Percentiles rank a stretch among this genome's conserved stretches.
Evolutionary conservation across 1,140 invertebrate species (phyloP).

Genomic region (Bemisia tabaci): DNA sequence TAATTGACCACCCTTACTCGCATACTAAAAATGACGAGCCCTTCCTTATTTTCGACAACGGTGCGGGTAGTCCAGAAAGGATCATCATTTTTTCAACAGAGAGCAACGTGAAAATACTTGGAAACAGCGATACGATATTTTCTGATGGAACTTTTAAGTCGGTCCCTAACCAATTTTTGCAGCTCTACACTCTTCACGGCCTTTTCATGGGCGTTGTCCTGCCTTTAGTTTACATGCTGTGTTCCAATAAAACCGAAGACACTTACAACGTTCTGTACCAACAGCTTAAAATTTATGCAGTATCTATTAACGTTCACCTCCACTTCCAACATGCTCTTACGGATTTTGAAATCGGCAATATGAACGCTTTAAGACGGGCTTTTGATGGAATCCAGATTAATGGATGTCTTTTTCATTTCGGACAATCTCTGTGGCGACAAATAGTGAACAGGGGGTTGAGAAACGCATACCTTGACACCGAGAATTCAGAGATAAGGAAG

Average conservation of each 20-base stretch:
- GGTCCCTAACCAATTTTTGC: not conserved
- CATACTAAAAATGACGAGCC: too few relatives aligned
- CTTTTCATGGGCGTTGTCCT: not conserved
- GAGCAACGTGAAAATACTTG: not conserved
- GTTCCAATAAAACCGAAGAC: not conserved
- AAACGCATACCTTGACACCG: not conserved
- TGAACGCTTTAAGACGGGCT: not conserved
- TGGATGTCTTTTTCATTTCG: not conserved
- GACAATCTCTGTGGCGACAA: not conserved
- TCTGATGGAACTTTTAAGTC: not conserved
- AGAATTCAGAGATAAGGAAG: not conserved
- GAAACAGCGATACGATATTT: not conserved
- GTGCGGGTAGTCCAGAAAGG: not conserved
- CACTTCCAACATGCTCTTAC: not conserved
- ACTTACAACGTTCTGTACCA: not conserved
- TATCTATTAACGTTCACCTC: too few relatives aligned
- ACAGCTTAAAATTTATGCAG: not conserved
- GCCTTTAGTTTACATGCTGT: not conserved
- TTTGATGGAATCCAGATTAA: not conserved
- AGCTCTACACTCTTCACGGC: not conserved
- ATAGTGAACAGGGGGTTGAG: not conserved
- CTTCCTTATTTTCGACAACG: not conserved
- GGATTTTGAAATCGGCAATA: not conserved
- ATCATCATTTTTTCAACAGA: not conserved
- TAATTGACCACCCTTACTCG: too few relatives aligned